phyloP scores from a whole-genome alignment of 1,140 invertebrate genomes.

The Dendroctonus valens region DNA sequence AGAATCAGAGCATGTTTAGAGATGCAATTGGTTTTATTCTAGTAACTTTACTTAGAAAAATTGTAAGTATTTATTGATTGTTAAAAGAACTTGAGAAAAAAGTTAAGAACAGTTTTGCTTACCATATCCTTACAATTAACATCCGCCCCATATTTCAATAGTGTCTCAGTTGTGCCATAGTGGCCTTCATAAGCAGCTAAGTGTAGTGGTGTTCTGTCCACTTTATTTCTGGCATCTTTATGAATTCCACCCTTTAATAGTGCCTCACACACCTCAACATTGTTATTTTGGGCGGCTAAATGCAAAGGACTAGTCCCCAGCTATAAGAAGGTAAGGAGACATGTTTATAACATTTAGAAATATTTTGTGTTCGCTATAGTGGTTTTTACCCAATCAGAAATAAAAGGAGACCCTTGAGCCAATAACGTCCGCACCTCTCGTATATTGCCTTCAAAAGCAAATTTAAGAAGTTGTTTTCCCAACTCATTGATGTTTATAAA shows the following conservation, averaged over 20 bases:
- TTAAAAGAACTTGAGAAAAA: background rate
- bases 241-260: constrained; percentile 82
- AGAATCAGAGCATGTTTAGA: too few species aligned
- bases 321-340: constrained; percentile 51
- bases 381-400: constrained; percentile 79
- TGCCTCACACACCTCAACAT: constrained; percentile 77
- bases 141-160: constrained; percentile 76
- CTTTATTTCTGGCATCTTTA: constrained; percentile 86
- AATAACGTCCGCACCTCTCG: constrained; percentile 76
- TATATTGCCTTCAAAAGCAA: constrained; percentile 75
- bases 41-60: too few species aligned
- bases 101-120: constrained; percentile 32
- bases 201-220: constrained; percentile 87
- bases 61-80: too few species aligned
- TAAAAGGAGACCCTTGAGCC: constrained; percentile 78
- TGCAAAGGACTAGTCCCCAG: constrained; percentile 87
- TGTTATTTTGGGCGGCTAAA: constrained; percentile 80
- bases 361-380: background rate
- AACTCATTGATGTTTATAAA: constrained; percentile 56
- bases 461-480: constrained; percentile 78
- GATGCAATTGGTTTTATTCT: too few species aligned
- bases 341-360: background rate
- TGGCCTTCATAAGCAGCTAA: constrained; percentile 86
- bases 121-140: constrained; percentile 84
- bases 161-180: constrained; percentile 69